phyloP scores from a whole-genome alignment of 2,888 invertebrate species.

The Drosophila cognata region DNA sequence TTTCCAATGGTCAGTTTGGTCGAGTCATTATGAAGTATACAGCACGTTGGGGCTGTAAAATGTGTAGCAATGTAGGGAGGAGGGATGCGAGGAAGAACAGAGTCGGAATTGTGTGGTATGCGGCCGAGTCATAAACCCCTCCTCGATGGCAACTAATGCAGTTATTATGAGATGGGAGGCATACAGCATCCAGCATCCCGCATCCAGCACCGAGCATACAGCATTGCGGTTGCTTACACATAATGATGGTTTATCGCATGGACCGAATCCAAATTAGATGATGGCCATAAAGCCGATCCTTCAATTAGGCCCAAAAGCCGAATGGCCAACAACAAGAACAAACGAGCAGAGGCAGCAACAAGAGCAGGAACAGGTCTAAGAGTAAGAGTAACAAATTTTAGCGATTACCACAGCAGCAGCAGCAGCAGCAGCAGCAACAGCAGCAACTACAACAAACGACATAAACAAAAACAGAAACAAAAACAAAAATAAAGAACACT shows the following conservation, averaged over 20 bases:
- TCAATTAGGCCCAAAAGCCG: slow-evolving; percentile 55
- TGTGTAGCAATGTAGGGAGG: not conserved
- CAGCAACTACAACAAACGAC: slow-evolving; percentile 5
- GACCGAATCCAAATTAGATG: slow-evolving; percentile 61
- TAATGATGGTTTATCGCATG: slow-evolving; percentile 59
- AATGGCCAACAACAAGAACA: slow-evolving; percentile 37
- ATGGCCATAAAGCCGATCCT: slow-evolving; percentile 57
- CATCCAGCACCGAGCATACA: not conserved
- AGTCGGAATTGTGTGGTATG: not conserved
- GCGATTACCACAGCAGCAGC: slow-evolving; percentile 41
- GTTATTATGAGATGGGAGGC: slow-evolving; percentile 37
- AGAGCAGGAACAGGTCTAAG: not conserved
- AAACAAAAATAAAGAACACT: slow-evolving; percentile 10
- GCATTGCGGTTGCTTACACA: slow-evolving; percentile 22
- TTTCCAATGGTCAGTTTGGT: slow-evolving; percentile 10
- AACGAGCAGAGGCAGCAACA: not conserved
- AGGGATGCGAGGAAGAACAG: not conserved
- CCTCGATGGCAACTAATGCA: slow-evolving; percentile 51
- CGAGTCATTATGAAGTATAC: not conserved
- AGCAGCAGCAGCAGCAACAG: slow-evolving; percentile 4
- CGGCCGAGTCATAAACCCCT: slow-evolving; percentile 27
- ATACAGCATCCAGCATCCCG: slow-evolving; percentile 15
- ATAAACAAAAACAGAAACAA: slow-evolving; percentile 4
- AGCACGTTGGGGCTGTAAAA: slow-evolving; percentile 1
- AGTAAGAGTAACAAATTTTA: slow-evolving; percentile 38